Percentiles rank a stretch among this genome's conserved stretches.
phyloP scores from a whole-genome alignment of 2,113 vertebrate species.

The Brachyhypopomus occidentalis region DNA sequence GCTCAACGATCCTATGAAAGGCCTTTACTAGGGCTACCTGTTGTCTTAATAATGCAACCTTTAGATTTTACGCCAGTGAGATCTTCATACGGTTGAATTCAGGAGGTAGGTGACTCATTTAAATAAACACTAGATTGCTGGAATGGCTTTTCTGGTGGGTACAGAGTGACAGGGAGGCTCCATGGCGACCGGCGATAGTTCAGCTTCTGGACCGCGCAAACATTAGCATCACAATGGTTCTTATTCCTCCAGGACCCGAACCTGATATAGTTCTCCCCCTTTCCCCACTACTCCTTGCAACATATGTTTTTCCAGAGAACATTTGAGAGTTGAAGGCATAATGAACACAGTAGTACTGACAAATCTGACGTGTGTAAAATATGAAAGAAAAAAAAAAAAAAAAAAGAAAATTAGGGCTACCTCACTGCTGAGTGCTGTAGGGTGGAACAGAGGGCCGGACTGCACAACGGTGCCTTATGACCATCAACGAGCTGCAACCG shows the following conservation, averaged over 20 bases:
- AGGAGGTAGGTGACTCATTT: no score
- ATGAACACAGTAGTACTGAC: background rate
- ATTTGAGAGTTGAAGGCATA: background rate
- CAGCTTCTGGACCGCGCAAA: background rate
- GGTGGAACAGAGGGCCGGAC: background rate
- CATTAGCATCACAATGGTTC: background rate
- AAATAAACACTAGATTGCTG: no score
- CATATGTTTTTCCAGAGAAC: background rate
- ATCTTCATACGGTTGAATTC: background rate
- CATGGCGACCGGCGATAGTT: background rate
- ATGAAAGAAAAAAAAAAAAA: no score
- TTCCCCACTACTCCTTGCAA: background rate
- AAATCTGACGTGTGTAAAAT: no score
- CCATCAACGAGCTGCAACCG: background rate
- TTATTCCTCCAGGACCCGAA: slow-evolving; percentile 2
- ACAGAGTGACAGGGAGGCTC: background rate
- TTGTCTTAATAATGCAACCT: no score
- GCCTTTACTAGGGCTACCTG: no score
- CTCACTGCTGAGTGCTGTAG: background rate
- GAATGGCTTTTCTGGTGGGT: background rate
- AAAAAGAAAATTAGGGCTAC: no score
- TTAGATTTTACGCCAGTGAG: no score
- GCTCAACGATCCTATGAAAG: no score
- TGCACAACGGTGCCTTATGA: no score
- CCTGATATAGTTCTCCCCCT: background rate